Percentiles rank a stretch among this genome's conserved stretches.
phyloP scores from a whole-genome alignment of 2,113 vertebrate species.

The Macaca mulatta region DNA sequence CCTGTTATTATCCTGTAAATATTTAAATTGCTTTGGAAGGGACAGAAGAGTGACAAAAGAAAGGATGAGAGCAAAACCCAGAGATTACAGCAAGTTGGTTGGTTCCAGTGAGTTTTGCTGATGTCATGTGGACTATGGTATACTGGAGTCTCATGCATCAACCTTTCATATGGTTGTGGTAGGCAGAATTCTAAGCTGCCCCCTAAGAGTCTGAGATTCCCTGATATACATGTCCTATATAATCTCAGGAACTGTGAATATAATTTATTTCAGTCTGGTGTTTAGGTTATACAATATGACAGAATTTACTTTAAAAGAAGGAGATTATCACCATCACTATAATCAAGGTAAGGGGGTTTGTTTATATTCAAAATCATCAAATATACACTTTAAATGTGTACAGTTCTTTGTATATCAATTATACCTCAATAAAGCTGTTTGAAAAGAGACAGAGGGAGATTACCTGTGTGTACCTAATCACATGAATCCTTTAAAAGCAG shows the following conservation, averaged over 20 bases:
- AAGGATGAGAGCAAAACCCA: not conserved
- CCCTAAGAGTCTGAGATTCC: no score
- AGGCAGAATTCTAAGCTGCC: not conserved
- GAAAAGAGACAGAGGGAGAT: not conserved
- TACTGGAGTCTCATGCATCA: no score
- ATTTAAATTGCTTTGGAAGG: not conserved
- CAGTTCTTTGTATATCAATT: not conserved
- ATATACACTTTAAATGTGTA: not conserved
- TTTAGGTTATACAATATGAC: not conserved
- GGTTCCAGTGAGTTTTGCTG: not conserved
- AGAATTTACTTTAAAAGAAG: not conserved
- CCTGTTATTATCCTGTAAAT: not conserved
- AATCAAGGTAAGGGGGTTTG: not conserved
- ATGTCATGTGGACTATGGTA: accelerated
- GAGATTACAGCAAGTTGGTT: not conserved
- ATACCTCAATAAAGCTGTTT: not conserved
- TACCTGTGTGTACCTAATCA: not conserved
- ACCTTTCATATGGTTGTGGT: not conserved
- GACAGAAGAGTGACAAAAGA: not conserved
- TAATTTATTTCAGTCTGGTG: not conserved
- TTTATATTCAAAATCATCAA: not conserved
- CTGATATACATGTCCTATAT: accelerated
- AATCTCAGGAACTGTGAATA: not conserved
- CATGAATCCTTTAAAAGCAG: not conserved
- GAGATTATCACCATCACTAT: not conserved